phyloP scores from a whole-genome alignment of 1,140 invertebrate species.

The Brachionus koreanus region DNA sequence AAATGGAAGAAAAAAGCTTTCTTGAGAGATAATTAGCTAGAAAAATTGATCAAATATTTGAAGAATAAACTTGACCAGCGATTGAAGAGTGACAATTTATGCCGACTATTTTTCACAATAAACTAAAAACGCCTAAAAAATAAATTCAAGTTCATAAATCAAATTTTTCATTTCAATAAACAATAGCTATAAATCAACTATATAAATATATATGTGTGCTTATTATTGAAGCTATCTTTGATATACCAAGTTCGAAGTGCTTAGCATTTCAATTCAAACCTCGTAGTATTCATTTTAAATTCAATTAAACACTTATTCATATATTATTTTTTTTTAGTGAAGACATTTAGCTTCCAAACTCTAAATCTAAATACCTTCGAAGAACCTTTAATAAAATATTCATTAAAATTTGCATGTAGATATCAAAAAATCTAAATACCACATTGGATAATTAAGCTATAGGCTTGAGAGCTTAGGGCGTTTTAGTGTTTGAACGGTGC shows the following conservation, averaged over 20 bases:
- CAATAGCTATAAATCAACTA: background rate
- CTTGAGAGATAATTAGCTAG: background rate
- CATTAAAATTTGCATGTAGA: slow-evolving; percentile 15
- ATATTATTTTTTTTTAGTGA: background rate
- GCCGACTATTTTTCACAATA: background rate
- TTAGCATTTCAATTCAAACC: slow-evolving; percentile 13
- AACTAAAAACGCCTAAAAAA: background rate
- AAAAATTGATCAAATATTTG: slow-evolving; percentile 6
- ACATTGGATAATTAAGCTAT: slow-evolving; percentile 4
- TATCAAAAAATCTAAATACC: background rate
- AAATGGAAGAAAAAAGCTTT: background rate
- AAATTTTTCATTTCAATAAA: slow-evolving; percentile 17
- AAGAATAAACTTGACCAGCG: background rate
- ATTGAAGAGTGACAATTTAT: background rate
- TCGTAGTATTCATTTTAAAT: background rate
- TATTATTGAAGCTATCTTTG: background rate
- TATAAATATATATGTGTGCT: background rate
- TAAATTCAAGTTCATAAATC: slow-evolving; percentile 1
- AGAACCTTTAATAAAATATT: background rate
- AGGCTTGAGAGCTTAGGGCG: background rate
- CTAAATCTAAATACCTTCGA: slow-evolving; percentile 7
- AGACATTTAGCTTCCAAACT: background rate
- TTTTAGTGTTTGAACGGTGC: background rate
- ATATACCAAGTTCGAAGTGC: background rate
- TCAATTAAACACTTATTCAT: background rate